Evolutionary conservation across 2,888 invertebrate species (phyloP), one percentile per base, ranked within the genome.

Genomic region (Molorchus minor): DNA sequence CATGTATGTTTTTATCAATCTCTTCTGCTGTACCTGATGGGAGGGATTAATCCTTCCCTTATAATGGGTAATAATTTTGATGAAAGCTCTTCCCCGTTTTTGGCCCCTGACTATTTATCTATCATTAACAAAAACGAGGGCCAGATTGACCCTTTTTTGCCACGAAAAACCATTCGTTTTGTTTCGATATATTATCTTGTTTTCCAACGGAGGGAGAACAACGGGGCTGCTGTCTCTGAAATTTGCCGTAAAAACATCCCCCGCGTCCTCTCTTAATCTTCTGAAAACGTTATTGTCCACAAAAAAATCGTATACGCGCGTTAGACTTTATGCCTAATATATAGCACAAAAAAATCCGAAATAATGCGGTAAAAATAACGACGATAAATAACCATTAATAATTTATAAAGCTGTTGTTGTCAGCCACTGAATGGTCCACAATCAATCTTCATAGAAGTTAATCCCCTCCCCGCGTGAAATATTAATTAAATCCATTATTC

Each of bases 401-500:
- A 38, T 38, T 49, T 49, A 49, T 49, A 38, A 49, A 49, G 49
- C 49, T 49, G 49, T 49, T 38, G 49, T 38, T 38, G 49, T 49
- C 49, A 49, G 49, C 21, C 38, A 25, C 36, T 49, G 49, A 49
- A 49, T 49, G 16, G 38, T 20, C 19, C 10, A 38, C 38, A 25
- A 49, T 49, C 49, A 49, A 49, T 49, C 49, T 49, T 49, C 49
- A 49, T 49, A 49, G 21, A 49, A 49, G 49, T 38, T 49, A 20
- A 36, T 49, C 25, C 36, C 25, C n/a, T n/a, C 25, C 13, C 29
- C 17, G 25, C 10, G 49, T 35, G 17, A 25, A 40, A 21, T 56
- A 49, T 56, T 49, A 49, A 56, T 56, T 56, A 43, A 41, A 43
- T 17, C 17, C 17, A 29, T n/a, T 40, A 56, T 56, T 56, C 41